Conservation (phyloP, 1,140 invertebrate genomes). For the Euura saliciscinereae region DNA sequence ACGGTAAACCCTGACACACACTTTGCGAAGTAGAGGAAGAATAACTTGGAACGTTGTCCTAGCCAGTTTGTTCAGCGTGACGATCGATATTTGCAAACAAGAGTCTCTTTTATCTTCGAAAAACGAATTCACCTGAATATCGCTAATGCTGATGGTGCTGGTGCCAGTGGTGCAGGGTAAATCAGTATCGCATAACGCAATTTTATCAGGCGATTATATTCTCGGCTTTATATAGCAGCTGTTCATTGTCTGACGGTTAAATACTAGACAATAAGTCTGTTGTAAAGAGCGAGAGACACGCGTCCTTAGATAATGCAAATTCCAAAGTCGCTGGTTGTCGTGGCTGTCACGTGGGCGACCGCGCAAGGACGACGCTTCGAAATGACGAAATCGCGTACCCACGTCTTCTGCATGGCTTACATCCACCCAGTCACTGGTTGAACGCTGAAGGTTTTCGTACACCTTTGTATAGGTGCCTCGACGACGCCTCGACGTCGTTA, state of each 20-base stretch:
- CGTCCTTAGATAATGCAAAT: constrained; percentile 2
- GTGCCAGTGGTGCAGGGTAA: no score
- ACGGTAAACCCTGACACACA: background rate
- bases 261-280: background rate
- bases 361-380: background rate
- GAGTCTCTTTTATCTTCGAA: no score
- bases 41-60: background rate
- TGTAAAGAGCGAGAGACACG: no score
- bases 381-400: constrained; percentile 4
- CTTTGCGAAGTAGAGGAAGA: background rate
- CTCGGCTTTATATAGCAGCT: background rate
- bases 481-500: background rate
- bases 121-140: no score
- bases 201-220: no score
- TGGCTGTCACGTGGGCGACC: background rate
- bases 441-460: background rate
- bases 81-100: no score
- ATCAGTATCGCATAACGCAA: no score
- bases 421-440: background rate
- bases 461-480: background rate
- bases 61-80: background rate
- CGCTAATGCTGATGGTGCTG: no score
- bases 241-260: background rate
- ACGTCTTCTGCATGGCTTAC: background rate
- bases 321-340: background rate